phyloP scores from a whole-genome alignment of 2,797 vertebrate species.

The Lemur catta region DNA sequence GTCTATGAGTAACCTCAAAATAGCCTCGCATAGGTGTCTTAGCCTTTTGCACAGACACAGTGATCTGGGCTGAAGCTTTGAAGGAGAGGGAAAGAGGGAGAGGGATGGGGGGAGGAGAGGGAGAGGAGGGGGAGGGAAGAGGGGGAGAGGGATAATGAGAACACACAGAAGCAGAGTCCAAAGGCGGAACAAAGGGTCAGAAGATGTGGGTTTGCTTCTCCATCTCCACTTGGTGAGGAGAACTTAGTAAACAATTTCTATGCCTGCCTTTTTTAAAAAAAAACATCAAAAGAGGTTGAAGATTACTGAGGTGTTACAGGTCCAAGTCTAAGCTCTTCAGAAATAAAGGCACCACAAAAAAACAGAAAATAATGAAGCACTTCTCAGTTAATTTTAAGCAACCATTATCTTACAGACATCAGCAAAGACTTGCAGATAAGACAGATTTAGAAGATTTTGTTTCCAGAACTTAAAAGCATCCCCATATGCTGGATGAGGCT shows the following conservation, averaged over 20 bases:
- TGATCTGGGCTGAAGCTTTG: background rate
- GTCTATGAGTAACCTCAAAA: background rate
- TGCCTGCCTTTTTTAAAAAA: background rate
- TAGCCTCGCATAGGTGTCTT: background rate
- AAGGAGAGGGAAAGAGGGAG: background rate
- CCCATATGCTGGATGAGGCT: background rate
- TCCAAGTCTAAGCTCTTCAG: background rate
- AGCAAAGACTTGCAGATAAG: slow-evolving; percentile 19
- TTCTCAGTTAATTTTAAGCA: slow-evolving; percentile 22
- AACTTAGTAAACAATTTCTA: background rate
- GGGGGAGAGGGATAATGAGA: background rate
- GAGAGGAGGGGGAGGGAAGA: no score
- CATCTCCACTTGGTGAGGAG: background rate
- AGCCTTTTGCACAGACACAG: background rate
- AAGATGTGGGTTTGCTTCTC: background rate
- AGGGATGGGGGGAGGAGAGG: no score
- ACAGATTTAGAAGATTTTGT: background rate
- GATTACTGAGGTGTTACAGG: background rate
- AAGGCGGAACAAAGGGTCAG: background rate
- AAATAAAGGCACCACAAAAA: slow-evolving; percentile 9
- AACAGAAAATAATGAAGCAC: background rate
- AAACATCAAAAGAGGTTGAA: background rate
- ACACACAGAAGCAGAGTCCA: background rate
- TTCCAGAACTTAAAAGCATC: slow-evolving; percentile 1
- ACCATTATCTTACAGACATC: background rate